These are phyloP conservation scores for Batillaria attramentaria DNA, from an alignment of 1,140 invertebrate genomes.

Conservation along the genomic window DNA sequence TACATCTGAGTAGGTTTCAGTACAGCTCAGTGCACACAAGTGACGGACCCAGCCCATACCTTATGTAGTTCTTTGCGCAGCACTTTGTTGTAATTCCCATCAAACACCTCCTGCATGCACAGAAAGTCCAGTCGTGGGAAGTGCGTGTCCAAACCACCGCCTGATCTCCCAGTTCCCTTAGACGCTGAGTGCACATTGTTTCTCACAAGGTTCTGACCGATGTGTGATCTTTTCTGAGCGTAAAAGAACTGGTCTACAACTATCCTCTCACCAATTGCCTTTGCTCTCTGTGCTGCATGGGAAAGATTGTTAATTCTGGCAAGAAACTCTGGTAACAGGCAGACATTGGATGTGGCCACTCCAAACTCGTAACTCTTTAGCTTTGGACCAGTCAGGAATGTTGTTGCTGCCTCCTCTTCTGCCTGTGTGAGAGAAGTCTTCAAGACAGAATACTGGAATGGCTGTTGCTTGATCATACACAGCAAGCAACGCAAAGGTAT, in stretches of 20 bases:
- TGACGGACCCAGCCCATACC: background rate
- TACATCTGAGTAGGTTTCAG: too few species aligned
- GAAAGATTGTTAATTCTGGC: slow-evolving; percentile 57
- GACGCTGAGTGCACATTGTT: background rate
- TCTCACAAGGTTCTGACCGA: background rate
- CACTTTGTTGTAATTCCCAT: slow-evolving; percentile 48
- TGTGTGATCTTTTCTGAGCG: background rate
- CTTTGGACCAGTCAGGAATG: background rate
- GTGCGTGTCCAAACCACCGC: slow-evolving; percentile 45
- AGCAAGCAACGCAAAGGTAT: slow-evolving; percentile 49
- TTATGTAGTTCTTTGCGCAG: slow-evolving; percentile 60
- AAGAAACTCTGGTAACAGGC: slow-evolving; percentile 58
- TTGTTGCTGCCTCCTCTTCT: background rate
- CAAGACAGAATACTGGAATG: slow-evolving; percentile 44
- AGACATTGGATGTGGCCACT: slow-evolving; percentile 55
- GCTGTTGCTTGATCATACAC: slow-evolving; percentile 41
- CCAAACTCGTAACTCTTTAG: slow-evolving; percentile 37
- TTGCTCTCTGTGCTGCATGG: slow-evolving; percentile 45
- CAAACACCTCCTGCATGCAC: slow-evolving; percentile 61
- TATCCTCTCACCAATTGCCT: slow-evolving; percentile 55
- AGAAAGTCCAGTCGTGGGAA: slow-evolving; percentile 61
- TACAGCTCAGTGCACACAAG: too few species aligned
- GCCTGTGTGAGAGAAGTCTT: slow-evolving; percentile 26
- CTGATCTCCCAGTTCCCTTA: background rate
- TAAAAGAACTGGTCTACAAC: slow-evolving; percentile 51